Base-by-base conservation (phyloP, 2,797 vertebrate species). In the Bradypus variegatus region DNA sequence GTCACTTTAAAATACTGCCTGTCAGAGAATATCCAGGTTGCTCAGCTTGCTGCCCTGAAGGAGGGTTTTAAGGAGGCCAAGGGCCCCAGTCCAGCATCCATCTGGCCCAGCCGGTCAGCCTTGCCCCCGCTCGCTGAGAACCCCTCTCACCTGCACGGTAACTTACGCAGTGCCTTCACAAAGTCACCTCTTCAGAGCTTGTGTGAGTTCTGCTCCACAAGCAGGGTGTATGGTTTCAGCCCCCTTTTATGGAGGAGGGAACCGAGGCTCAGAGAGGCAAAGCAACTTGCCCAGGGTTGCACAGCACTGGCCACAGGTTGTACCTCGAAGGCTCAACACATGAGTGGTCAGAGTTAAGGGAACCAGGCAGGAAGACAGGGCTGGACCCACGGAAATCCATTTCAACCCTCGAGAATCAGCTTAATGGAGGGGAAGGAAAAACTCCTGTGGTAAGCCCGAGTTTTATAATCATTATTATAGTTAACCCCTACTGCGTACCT, bases 1-100 rank as follows among this genome's bases (percentile, higher is more conserved):
- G 92, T 93, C 93, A 41, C 95, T 95, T 96, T 96, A 94, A 96
- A 86, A 91, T 1, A 29, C 78, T 60, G 31, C 55, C 4, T 86
- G 10, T 80, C 45, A 19, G 86, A 90, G 69, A 23, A 62, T 70
- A 93, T 91, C 90, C 90, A 95, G 94, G 94, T 93, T 94, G 64
- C 80, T 94, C 94, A 88, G 95, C 95, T 93, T 92, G 92, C 93
- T 90, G 90, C 95, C 95, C 95, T 80, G 88, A 93, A 87, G 95
- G 94, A 88, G 60, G 81, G 53, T 86, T 95, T n/a, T 90, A 95
- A 96, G 50, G 92, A 95, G 95, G 96, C 92, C 95, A 96, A 94
- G 94, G 86, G 94, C 86, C 88, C 48, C 0, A 1, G 88, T 83
- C 88, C 93, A 84, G 91, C 45, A 1, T 95, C 96, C 96, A 95